These are phyloP conservation scores for Burhinus oedicnemus DNA, from an alignment of 2,113 vertebrate genomes.

Conservation along the genomic window DNA sequence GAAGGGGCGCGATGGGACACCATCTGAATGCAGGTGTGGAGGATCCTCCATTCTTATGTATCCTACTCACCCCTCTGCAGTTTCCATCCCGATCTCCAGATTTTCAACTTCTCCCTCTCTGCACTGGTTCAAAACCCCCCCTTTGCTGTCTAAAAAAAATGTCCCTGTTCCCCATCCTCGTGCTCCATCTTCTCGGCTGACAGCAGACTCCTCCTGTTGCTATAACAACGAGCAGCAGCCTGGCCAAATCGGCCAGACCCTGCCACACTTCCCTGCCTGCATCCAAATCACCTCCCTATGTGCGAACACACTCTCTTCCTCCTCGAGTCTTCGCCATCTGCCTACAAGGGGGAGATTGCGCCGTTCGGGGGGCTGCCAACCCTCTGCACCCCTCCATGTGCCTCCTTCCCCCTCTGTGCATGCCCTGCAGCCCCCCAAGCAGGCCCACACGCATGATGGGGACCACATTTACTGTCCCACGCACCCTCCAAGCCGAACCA, in stretches of 20 bases:
- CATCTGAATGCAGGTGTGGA: not conserved
- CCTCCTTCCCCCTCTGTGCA: not conserved
- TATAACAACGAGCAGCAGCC: conserved; percentile 54
- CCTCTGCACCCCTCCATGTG: not conserved
- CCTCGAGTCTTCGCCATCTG: not conserved
- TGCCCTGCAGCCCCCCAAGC: fast-evolving
- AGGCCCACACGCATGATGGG: fast-evolving
- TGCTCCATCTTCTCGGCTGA: not conserved
- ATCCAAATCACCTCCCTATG: not conserved
- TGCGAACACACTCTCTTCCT: not conserved
- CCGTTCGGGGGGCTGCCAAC: not conserved
- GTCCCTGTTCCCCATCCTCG: not conserved
- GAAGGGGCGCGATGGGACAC: not conserved
- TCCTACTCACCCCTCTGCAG: fast-evolving
- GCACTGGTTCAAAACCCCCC: not conserved
- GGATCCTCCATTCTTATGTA: not conserved
- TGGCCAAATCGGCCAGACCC: not conserved
- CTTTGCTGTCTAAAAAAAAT: not conserved
- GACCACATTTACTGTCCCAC: not conserved
- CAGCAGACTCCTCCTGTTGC: conserved; percentile 41
- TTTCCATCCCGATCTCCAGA: not conserved
- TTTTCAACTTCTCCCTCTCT: not conserved
- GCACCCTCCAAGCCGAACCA: not conserved
- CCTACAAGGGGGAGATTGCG: not conserved
- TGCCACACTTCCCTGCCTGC: conserved; percentile 2